Evolutionary conservation across 2,797 vertebrate species (phyloP), one percentile per base, ranked within the genome.

Genomic region (Synanceia verrucosa): DNA sequence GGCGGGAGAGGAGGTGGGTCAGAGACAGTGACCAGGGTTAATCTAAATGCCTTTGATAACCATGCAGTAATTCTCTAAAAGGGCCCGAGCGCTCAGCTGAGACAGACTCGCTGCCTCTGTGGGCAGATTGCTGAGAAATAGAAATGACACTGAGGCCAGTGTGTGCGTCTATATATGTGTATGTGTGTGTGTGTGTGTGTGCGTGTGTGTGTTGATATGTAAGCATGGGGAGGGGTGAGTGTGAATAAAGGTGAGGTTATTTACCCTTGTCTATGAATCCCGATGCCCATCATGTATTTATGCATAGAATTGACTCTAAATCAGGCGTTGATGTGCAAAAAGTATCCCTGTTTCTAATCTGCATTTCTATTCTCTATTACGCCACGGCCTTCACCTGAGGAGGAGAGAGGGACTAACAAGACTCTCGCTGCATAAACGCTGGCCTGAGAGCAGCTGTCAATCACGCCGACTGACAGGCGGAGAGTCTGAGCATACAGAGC

Each of bases 31-130:
- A 89, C 90, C 92, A 84, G 81, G 85, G 92, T 95, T 95, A 95
- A 95, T 95, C 91, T 95, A 96, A 96, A 96, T 94, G 94, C 70
- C 85, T 89, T 81, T 91, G 86, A 94, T 94, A 95, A 92, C 81
- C 91, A 92, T 87, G 92, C 86, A 90, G 89, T 95, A 94, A 94
- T 92, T 92, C 89, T 94, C 90, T 91, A 93, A 92, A 94, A 94
- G 78, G 89, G 85, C 89, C 85, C 67, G 82, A 90, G 91, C 90
- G 66, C 91, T 92, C 84, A 88, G 88, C 92, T 92, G 89, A 91
- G 88, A 89, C 89, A 89, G 78, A 81, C 89, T 81, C 67, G 51
- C 88, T 88, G 90, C 90, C 89, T 87, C 86, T 74, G 74, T 79
- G 85, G 87, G 83, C 85, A 82, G 86, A 91, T 91, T 91, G 87